A percentile compares a stretch with the other conserved stretches of the same genome.
These are phyloP conservation scores for Ectemnius lituratus DNA, from an alignment of 2,888 invertebrate species.

Conservation along the genomic window DNA sequence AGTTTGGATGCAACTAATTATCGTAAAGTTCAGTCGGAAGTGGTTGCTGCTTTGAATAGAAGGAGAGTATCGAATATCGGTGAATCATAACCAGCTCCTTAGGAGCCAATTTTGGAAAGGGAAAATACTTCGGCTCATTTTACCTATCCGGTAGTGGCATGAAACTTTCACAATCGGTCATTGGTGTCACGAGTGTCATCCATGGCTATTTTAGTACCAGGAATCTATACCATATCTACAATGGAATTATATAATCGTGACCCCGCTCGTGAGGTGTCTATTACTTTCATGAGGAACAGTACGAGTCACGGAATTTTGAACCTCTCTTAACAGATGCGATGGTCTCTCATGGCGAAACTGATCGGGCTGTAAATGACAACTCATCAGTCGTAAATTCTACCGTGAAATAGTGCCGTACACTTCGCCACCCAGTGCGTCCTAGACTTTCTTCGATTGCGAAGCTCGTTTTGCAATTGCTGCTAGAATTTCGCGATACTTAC, in stretches of 20 bases:
- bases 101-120: background rate
- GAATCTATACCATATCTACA: slow-evolving; percentile 37
- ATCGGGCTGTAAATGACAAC: slow-evolving; percentile 2
- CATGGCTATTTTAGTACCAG: slow-evolving; percentile 37
- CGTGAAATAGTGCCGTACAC: background rate
- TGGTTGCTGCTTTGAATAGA: too few relatives aligned
- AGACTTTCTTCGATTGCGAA: background rate
- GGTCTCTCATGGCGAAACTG: background rate
- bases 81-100: background rate
- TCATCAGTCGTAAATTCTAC: slow-evolving; percentile 7
- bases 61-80: too few relatives aligned
- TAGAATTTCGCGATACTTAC: slow-evolving; percentile 18
- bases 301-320: slow-evolving; percentile 11
- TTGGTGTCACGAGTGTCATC: slow-evolving; percentile 8
- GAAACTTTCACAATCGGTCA: slow-evolving; percentile 48
- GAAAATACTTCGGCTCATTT: slow-evolving; percentile 32
- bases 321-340: background rate
- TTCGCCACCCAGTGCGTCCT: background rate
- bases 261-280: background rate
- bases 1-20: too few relatives aligned
- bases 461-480: slow-evolving; percentile 28
- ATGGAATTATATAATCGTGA: slow-evolving; percentile 37
- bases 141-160: slow-evolving; percentile 1
- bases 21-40: too few relatives aligned
- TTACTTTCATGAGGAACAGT: background rate